Conservation (phyloP, 2,797 vertebrate species). For the Atherinosoma microstoma region DNA sequence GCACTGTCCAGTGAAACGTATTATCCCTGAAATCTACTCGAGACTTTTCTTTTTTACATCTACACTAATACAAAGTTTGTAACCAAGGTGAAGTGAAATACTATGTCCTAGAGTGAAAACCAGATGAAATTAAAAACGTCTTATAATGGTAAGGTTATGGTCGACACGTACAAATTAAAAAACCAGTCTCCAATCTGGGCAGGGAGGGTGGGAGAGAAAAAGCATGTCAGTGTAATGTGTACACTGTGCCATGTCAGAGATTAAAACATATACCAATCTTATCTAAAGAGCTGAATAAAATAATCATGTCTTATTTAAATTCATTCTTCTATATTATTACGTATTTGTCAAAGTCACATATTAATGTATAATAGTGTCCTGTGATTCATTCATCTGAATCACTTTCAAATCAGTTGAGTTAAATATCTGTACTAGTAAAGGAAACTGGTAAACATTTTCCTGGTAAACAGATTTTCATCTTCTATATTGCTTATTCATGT, state of each 20-base stretch:
- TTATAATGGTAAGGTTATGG: background rate
- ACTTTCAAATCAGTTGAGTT: background rate
- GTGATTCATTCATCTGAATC: background rate
- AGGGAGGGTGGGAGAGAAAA: background rate
- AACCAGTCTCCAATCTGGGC: background rate
- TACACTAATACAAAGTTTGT: conserved; percentile 3
- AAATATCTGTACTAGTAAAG: too few species aligned
- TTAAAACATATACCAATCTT: background rate
- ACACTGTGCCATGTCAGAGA: background rate
- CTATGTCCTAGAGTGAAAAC: background rate
- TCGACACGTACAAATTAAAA: background rate
- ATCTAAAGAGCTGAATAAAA: background rate
- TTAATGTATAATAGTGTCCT: background rate
- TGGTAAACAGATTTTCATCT: too few species aligned
- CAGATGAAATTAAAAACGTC: background rate
- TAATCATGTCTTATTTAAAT: background rate
- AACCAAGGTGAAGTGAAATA: background rate
- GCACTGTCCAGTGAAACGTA: conserved; percentile 36
- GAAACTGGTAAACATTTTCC: background rate
- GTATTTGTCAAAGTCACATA: background rate
- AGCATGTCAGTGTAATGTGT: background rate
- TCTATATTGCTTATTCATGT: too few species aligned
- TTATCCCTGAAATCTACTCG: conserved; percentile 25
- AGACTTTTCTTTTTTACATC: conserved; percentile 12
- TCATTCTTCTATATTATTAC: too few species aligned